Conservation (phyloP, 2,797 vertebrate species). For the Protosalanx chinensis region DNA sequence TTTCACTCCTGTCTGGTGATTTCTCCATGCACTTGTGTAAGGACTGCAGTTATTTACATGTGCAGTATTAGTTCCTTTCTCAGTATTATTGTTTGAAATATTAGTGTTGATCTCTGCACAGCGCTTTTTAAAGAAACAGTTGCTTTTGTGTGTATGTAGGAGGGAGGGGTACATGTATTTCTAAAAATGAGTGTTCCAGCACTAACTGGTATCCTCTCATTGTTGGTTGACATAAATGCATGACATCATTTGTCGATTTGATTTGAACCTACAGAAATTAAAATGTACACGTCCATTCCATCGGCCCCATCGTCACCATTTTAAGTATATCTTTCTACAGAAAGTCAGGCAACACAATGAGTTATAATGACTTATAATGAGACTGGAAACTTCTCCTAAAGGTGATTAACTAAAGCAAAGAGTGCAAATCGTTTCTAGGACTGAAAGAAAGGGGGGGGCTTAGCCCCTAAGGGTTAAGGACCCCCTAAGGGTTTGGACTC, state of each 20-base stretch:
- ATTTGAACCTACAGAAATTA: constrained; percentile 19
- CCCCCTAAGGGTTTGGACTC: no score
- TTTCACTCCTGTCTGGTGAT: constrained; percentile 67
- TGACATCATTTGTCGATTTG: constrained; percentile 38
- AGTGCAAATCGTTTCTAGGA: constrained; percentile 76
- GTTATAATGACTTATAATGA: constrained; percentile 37
- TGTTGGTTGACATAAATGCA: constrained; percentile 46
- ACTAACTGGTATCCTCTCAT: constrained; percentile 41
- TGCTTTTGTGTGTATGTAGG: constrained; percentile 60
- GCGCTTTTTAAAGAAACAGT: constrained; percentile 66
- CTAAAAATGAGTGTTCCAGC: constrained; percentile 39
- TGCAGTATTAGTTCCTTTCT: constrained; percentile 46
- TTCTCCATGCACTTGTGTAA: constrained; percentile 61
- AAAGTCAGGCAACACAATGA: constrained; percentile 26
- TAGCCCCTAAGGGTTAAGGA: no score
- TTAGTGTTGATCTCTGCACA: constrained; percentile 49
- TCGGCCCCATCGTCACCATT: constrained; percentile 29
- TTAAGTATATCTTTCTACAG: constrained; percentile 39
- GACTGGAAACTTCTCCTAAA: constrained; percentile 71
- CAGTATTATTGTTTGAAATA: constrained; percentile 46
- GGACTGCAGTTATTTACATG: constrained; percentile 46
- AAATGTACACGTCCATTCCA: constrained; percentile 24
- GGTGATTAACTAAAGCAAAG: constrained; percentile 66
- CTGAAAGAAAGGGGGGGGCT: no score
- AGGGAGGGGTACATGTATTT: constrained; percentile 50